These are phyloP conservation scores for Sylvia borin DNA, from an alignment of 2,797 vertebrate genomes.

Conservation along the genomic window DNA sequence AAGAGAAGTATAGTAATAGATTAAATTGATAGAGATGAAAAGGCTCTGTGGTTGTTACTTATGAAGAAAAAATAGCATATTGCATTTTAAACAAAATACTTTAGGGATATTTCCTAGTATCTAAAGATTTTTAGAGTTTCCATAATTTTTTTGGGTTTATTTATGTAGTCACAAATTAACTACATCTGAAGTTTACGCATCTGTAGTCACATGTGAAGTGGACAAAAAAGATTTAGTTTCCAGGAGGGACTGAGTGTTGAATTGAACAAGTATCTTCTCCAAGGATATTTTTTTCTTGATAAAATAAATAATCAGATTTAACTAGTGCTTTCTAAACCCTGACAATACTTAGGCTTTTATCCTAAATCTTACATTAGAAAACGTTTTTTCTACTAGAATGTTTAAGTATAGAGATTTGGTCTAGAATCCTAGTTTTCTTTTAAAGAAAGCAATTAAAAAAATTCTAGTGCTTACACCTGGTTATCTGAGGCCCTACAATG, in stretches of 20 bases:
- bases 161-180: background rate
- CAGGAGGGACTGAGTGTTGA: background rate
- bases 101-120: background rate
- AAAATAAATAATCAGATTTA: background rate
- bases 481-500: background rate
- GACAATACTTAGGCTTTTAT: background rate
- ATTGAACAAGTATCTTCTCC: background rate
- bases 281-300: background rate
- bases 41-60: background rate
- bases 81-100: background rate
- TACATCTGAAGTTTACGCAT: background rate
- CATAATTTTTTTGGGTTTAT: background rate
- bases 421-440: background rate
- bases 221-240: background rate
- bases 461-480: background rate
- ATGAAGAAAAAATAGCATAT: fast-evolving
- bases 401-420: background rate
- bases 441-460: background rate
- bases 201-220: background rate
- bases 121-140: background rate
- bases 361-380: background rate
- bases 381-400: background rate
- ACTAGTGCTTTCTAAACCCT: background rate
- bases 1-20: background rate
- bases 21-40: background rate